A percentile compares a stretch with the other conserved stretches of the same genome.
These are phyloP conservation scores for Plebejus argus DNA, from an alignment of 2,888 invertebrate species.

Conservation along the genomic window DNA sequence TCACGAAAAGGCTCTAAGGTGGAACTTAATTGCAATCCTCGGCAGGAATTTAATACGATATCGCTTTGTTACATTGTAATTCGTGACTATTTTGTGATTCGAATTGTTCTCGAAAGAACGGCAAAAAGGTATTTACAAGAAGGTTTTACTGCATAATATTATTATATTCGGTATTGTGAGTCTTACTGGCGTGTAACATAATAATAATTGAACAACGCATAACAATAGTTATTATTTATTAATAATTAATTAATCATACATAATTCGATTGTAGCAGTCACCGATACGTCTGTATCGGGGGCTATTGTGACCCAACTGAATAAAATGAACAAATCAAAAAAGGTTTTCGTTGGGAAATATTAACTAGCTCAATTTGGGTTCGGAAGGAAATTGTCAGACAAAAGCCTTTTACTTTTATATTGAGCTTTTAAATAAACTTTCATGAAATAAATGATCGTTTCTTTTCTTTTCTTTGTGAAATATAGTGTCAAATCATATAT, in stretches of 20 bases:
- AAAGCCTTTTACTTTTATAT: constrained; percentile 26
- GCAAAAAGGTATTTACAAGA: neutral
- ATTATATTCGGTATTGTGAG: neutral
- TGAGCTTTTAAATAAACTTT: constrained; percentile 12
- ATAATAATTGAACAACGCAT: neutral
- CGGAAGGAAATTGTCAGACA: constrained; percentile 28
- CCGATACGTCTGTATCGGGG: neutral
- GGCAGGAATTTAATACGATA: constrained; percentile 26
- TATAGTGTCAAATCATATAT: neutral
- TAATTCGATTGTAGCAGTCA: neutral
- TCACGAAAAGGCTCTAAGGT: constrained; percentile 31
- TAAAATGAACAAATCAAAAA: constrained; percentile 22
- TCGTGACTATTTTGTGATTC: constrained; percentile 15
- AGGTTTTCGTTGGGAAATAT: constrained; percentile 29
- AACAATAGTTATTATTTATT: too few relatives aligned
- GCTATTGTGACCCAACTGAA: constrained; percentile 1
- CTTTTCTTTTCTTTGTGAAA: neutral
- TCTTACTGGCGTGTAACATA: neutral
- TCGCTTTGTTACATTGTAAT: constrained; percentile 8
- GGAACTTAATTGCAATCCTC: constrained; percentile 33
- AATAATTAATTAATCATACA: too few relatives aligned
- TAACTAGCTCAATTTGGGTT: constrained; percentile 29
- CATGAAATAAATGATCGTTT: neutral
- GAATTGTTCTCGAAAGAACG: constrained; percentile 2
- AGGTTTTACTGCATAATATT: constrained; percentile 19